phyloP scores from a whole-genome alignment of 2,888 invertebrate genomes.

The Drosophila ochracea region DNA sequence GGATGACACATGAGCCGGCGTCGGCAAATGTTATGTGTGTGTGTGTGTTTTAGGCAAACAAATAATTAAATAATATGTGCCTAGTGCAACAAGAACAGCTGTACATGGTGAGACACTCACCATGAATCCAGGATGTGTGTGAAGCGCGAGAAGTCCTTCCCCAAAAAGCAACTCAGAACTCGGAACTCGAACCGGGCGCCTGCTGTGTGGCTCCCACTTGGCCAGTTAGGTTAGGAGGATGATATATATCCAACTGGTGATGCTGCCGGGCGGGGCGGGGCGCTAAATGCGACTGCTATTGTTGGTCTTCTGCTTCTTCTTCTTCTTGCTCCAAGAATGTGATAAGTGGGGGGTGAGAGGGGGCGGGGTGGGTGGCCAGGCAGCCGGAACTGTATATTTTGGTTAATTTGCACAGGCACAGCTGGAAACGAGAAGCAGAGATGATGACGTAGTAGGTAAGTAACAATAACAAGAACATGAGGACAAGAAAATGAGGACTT shows the following conservation, averaged over 20 bases:
- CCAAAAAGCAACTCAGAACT: conserved; percentile 57
- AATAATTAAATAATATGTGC: conserved; percentile 72
- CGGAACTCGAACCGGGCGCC: conserved; percentile 51
- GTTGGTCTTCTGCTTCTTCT: conserved; percentile 3
- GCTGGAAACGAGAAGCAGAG: conserved; percentile 70
- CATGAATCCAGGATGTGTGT: conserved; percentile 71
- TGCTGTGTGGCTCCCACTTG: conserved; percentile 52
- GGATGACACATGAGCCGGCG: conserved; percentile 57
- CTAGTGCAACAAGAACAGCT: conserved; percentile 58
- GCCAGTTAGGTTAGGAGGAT: conserved; percentile 20
- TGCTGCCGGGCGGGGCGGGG: conserved; percentile 30
- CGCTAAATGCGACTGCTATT: conserved; percentile 29
- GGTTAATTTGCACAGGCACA: conserved; percentile 78
- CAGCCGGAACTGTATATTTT: conserved; percentile 77
- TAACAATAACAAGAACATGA: conserved; percentile 27
- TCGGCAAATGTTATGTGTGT: conserved; percentile 28
- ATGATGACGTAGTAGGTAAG: conserved; percentile 76
- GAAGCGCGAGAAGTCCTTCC: conserved; percentile 43
- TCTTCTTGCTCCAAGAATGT: conserved; percentile 7
- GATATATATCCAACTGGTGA: conserved; percentile 16
- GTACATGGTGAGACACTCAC: conserved; percentile 63
- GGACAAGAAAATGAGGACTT: conserved; percentile 13
- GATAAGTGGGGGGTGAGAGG: conserved; percentile 2
- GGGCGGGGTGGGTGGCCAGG: conserved; percentile 26
- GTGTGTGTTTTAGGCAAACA: conserved; percentile 60